Percentiles rank a stretch among this genome's conserved stretches.
These are phyloP conservation scores for Cyanoliseus patagonus DNA, from an alignment of 2,113 vertebrate genomes.

Conservation along the genomic window DNA sequence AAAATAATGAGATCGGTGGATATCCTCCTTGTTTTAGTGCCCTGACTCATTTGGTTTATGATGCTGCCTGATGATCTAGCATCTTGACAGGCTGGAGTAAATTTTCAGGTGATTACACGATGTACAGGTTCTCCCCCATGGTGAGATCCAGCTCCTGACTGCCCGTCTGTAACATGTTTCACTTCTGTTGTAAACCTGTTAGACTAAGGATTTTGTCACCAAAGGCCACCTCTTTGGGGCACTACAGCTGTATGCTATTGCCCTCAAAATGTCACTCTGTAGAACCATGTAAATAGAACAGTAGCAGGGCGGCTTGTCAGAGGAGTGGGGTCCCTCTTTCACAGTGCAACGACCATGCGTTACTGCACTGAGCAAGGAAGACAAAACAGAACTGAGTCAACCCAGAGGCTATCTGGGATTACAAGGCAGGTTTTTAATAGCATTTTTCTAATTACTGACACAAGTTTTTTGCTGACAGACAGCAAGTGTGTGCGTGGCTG, in stretches of 20 bases:
- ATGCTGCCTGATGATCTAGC: not conserved
- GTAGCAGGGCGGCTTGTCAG: not conserved
- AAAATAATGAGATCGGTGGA: slow-evolving; percentile 40
- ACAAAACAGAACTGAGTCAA: not conserved
- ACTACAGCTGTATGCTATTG: not conserved
- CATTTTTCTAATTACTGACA: slow-evolving; percentile 60
- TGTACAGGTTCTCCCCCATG: not conserved
- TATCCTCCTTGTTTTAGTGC: slow-evolving; percentile 5
- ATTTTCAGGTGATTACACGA: not conserved
- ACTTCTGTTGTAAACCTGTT: not conserved
- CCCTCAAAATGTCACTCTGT: not conserved
- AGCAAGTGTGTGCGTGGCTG: slow-evolving; percentile 36
- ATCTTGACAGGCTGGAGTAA: not conserved
- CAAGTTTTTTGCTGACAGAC: slow-evolving; percentile 66
- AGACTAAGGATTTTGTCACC: not conserved
- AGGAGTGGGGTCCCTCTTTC: not conserved
- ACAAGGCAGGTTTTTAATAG: slow-evolving; percentile 59
- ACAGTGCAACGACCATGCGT: not conserved
- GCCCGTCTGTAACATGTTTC: not conserved
- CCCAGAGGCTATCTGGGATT: slow-evolving; percentile 49
- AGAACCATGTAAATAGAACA: not conserved
- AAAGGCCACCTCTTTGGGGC: not conserved
- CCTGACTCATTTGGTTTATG: slow-evolving; percentile 46
- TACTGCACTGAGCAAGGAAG: not conserved
- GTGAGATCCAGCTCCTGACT: not conserved